Percentiles rank a stretch among this genome's conserved stretches.
Conservation (phyloP, 2,113 vertebrate species). For the Sardina pilchardus region DNA sequence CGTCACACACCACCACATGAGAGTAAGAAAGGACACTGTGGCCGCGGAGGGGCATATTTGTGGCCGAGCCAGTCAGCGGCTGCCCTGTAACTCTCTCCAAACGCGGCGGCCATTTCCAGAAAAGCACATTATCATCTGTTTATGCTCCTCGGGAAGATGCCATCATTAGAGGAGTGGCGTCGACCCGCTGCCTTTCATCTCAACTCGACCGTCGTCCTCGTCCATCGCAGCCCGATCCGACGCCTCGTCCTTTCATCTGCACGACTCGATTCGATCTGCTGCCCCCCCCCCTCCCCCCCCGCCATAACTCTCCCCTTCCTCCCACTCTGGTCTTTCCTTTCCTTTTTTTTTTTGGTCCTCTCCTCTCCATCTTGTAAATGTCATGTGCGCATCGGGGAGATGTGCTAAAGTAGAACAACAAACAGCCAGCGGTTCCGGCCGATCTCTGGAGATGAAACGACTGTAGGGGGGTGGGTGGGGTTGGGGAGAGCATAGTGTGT, state of each 20-base stretch:
- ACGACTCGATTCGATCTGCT: constrained; percentile 48
- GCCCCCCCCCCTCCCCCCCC: neutral
- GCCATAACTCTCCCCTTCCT: neutral
- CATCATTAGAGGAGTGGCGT: constrained; percentile 47
- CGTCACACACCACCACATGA: neutral
- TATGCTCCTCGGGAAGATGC: constrained; percentile 50
- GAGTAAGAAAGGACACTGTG: constrained; percentile 1
- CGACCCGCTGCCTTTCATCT: constrained; percentile 49
- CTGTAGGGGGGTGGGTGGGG: neutral
- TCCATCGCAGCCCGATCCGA: constrained; percentile 48
- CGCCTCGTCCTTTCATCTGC: constrained; percentile 52
- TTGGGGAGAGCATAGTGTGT: neutral
- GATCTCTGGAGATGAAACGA: neutral
- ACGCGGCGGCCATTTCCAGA: constrained; percentile 35
- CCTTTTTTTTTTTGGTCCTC: neutral
- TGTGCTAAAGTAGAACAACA: constrained; percentile 3
- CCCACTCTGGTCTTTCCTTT: too few relatives aligned
- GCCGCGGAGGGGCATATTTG: neutral
- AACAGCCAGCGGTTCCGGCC: neutral
- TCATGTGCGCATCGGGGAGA: neutral
- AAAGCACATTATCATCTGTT: constrained; percentile 55
- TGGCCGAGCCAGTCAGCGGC: neutral
- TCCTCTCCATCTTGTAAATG: neutral
- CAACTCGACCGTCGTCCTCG: constrained; percentile 33
- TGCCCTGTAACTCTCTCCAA: constrained; percentile 43